Conservation (phyloP, 2,888 invertebrate genomes). For the Hofmannophila pseudospretella region DNA sequence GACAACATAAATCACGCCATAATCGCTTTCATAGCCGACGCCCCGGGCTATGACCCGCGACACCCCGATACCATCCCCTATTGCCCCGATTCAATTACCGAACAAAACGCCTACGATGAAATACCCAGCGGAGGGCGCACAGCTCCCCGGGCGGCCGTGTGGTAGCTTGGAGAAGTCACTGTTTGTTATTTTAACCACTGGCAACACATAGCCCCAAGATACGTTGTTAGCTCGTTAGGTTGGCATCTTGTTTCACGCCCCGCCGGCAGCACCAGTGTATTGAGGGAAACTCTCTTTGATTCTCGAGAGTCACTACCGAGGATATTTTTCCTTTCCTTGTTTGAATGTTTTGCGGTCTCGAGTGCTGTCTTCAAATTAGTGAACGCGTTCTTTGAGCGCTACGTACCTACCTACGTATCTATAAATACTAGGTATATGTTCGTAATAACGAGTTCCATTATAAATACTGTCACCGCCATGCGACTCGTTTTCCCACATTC, state of each 20-base stretch:
- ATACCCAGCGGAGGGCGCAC: conserved; percentile 22
- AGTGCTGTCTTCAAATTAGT: conserved; percentile 58
- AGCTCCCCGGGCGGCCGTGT: conserved; percentile 22
- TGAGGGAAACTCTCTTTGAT: conserved; percentile 52
- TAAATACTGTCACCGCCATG: conserved; percentile 67
- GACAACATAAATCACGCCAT: conserved; percentile 39
- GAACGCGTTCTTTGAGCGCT: conserved; percentile 17
- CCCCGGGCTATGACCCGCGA: conserved; percentile 26
- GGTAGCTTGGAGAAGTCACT: conserved; percentile 18
- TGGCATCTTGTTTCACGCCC: conserved; percentile 53
- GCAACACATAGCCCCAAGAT: conserved; percentile 39
- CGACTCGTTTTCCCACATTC: conserved; percentile 53
- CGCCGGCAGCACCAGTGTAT: conserved; percentile 36
- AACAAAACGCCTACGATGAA: conserved; percentile 30
- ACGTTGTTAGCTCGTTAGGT: conserved; percentile 55
- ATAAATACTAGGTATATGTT: background rate
- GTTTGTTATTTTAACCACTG: conserved; percentile 39
- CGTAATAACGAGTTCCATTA: conserved; percentile 29
- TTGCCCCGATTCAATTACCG: conserved; percentile 38
- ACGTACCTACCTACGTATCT: too few species aligned
- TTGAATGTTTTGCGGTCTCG: conserved; percentile 38
- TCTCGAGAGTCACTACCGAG: conserved; percentile 31
- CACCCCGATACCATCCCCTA: conserved; percentile 15
- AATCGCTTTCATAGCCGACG: conserved; percentile 33
- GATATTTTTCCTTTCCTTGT: conserved; percentile 39